Evolutionary conservation across 2,888 invertebrate species (phyloP).

Genomic region (Acanthoscelides obtectus): DNA sequence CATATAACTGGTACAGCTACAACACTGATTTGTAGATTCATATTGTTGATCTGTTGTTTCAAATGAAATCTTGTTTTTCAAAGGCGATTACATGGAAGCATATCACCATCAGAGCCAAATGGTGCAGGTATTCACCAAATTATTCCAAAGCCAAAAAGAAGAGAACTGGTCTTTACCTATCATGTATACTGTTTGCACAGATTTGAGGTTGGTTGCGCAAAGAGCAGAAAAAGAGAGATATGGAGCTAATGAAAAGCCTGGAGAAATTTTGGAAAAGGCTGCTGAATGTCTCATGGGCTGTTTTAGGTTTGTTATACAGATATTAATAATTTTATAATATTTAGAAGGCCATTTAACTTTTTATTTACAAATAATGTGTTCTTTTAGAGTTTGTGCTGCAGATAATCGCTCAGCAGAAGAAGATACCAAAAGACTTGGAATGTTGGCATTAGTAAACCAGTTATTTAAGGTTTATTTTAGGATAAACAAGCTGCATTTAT

Average conservation of each 20-base stretch:
- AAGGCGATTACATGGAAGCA: slow-evolving; percentile 59
- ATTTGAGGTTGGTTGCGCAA: slow-evolving; percentile 73
- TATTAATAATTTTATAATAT: not conserved
- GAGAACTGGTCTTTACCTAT: slow-evolving; percentile 97
- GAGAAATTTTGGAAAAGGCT: slow-evolving; percentile 84
- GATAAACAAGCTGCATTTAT: slow-evolving; percentile 83
- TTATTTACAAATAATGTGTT: not conserved
- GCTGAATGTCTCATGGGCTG: slow-evolving; percentile 90
- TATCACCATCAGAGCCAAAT: slow-evolving; percentile 74
- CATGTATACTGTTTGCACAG: slow-evolving; percentile 85
- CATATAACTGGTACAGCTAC: too few relatives aligned
- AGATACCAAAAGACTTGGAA: slow-evolving; percentile 92
- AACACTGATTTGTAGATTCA: too few relatives aligned
- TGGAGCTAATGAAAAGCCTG: slow-evolving; percentile 52
- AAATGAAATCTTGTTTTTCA: too few relatives aligned
- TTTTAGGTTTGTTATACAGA: too few relatives aligned
- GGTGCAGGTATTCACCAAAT: slow-evolving; percentile 73
- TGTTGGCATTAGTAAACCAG: slow-evolving; percentile 95
- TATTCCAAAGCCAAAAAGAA: slow-evolving; percentile 83
- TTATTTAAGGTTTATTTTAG: slow-evolving; percentile 82
- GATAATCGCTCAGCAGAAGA: slow-evolving; percentile 87
- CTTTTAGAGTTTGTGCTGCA: slow-evolving; percentile 78
- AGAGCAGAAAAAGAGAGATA: slow-evolving; percentile 64
- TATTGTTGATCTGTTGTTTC: too few relatives aligned
- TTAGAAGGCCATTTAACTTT: not conserved